Conservation (phyloP, 2,888 invertebrate genomes). For the Pimpla rufipes region DNA sequence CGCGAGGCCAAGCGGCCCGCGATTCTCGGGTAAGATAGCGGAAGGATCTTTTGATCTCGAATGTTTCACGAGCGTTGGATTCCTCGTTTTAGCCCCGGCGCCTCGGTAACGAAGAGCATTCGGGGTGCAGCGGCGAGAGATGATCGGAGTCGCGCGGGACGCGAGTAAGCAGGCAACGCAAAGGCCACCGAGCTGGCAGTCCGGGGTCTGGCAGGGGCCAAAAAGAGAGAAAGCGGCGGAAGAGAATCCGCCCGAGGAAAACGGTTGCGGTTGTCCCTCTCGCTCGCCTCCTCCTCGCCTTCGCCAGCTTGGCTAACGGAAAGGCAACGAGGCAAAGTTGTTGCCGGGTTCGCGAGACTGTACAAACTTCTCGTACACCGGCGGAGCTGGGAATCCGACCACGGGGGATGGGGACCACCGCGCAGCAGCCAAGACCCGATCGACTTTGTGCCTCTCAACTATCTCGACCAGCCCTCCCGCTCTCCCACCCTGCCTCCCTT, state of each 20-base stretch:
- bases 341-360: conserved; percentile 53
- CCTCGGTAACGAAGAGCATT: conserved; percentile 28
- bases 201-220: neutral
- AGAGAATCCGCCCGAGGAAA: conserved; percentile 46
- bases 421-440: conserved; percentile 23
- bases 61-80: conserved; percentile 9
- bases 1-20: neutral
- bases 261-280: conserved; percentile 42
- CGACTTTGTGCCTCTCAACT: conserved; percentile 53
- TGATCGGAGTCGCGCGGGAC: neutral
- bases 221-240: conserved; percentile 1
- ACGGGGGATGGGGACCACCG: neutral
- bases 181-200: neutral
- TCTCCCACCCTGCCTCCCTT: no score
- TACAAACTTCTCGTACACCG: conserved; percentile 49
- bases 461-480: conserved; percentile 6
- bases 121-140: neutral
- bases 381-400: conserved; percentile 18
- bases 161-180: conserved; percentile 9
- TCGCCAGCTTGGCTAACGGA: conserved; percentile 31
- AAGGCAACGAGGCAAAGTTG: conserved; percentile 64
- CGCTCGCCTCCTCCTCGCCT: neutral
- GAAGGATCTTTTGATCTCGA: conserved; percentile 10
- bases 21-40: neutral
- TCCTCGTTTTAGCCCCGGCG: conserved; percentile 22